Conservation (phyloP, 2,888 invertebrate genomes). For the Pachydiplax longipennis region DNA sequence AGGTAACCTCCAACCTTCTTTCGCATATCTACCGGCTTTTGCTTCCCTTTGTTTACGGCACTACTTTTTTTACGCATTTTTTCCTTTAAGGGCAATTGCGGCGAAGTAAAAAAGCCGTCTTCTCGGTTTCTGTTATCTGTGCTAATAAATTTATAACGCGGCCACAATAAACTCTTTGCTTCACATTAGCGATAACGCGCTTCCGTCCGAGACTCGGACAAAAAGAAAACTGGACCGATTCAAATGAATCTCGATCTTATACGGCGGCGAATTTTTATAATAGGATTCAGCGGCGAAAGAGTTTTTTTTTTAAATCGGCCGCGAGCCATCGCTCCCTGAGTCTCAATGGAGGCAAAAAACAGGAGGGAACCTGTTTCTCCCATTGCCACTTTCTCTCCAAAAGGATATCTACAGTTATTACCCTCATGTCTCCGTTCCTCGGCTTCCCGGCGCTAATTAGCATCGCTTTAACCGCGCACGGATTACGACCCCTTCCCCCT, state of each 20-base stretch:
- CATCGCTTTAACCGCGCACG: not conserved
- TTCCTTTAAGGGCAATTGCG: not conserved
- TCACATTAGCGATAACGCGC: not conserved
- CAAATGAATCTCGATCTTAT: not conserved
- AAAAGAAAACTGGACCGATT: not conserved
- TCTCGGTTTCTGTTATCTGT: not conserved
- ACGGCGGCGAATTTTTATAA: not conserved
- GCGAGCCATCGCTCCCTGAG: not conserved
- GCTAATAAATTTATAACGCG: not conserved
- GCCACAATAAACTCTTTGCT: not conserved
- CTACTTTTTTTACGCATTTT: not conserved
- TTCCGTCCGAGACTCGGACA: not conserved
- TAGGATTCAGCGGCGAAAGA: not conserved
- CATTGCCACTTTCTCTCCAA: not conserved
- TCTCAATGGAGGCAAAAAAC: not conserved
- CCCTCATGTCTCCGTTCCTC: not conserved
- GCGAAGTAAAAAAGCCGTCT: not conserved
- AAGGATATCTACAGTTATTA: not conserved
- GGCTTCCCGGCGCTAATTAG: not conserved
- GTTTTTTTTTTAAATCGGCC: not conserved
- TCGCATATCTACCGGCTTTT: not conserved
- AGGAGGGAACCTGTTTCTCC: not conserved
- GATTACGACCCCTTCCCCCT: not conserved
- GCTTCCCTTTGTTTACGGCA: not conserved
- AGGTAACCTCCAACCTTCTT: not conserved